Evolutionary conservation across 2,888 invertebrate genomes (phyloP).

Genomic region (Plebejus anna): DNA sequence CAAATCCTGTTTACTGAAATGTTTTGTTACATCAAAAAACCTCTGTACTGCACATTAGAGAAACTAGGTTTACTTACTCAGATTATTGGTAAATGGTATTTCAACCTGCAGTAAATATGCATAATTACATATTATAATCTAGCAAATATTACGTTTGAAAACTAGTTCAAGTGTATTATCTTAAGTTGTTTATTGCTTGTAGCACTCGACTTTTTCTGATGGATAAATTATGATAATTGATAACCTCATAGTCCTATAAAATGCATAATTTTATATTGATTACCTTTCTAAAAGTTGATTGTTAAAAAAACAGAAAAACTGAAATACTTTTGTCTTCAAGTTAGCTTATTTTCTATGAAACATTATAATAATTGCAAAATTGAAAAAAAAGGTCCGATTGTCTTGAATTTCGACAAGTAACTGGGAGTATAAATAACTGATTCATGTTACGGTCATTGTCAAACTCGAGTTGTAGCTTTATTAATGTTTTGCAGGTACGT

Average conservation of each 20-base stretch:
- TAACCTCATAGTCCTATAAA: no score
- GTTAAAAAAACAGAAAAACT: no score
- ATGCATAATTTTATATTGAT: no score
- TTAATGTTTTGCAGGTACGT: slow-evolving; percentile 8
- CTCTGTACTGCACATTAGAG: no score
- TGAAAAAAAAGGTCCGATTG: no score
- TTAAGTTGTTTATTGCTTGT: background rate
- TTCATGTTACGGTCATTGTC: background rate
- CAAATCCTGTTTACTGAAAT: no score
- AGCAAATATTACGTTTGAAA: background rate
- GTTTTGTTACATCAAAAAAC: background rate
- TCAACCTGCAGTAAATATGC: background rate
- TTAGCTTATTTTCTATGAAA: background rate
- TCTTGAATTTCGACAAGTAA: no score
- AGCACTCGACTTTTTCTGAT: no score
- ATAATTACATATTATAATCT: background rate
- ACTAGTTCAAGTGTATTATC: background rate
- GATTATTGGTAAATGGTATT: background rate
- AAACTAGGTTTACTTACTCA: background rate
- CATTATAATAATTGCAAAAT: no score
- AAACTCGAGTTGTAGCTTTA: background rate
- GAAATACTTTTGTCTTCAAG: no score
- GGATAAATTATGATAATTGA: no score
- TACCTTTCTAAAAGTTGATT: no score
- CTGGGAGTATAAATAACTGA: background rate